Evolutionary conservation across 2,113 vertebrate species (phyloP), one percentile per base, ranked within the genome.

Genomic region (Loxodonta africana): DNA sequence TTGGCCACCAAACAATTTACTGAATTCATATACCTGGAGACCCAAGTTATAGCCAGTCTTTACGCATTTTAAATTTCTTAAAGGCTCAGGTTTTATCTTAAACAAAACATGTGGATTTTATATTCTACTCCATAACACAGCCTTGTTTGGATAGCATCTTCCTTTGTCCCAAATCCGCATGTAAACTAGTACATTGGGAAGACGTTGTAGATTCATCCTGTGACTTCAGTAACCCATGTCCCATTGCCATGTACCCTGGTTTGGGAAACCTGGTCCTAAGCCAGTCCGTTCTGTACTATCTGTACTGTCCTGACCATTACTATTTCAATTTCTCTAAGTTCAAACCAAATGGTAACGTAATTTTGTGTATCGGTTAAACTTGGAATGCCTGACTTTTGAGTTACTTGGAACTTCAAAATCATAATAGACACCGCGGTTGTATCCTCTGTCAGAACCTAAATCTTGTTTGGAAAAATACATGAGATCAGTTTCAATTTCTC

Each of bases 401-500:
- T 90, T 76, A 77, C 37, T 67, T 44, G 67, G 81, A 90, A 57
- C 73, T 85, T 85, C 80, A 44, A 74, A 73, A 12, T 86, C 37
- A 74, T 73, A 65, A 62, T 23, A 48, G 37, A 80, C 48, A 18
- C 51, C 90, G 44, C 8, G 3, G 15, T 92, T 93, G 23, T 6
- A 88, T 95, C 51, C 65, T 91, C 62, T 87, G 46, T 80, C 37
- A 94, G n/a, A 46, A 94, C 6, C 30, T 69, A 90, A 85, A 60
- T 88, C 46, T 91, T 94, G 60, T 63, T 88, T 85, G 65, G 95
- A 95, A 90, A 96, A 85, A 74, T 83, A 90, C 25, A 84, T 69
- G 57, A 92, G 28, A 53, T 94, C 37, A 69, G 41, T 84, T 94
- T 96, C 53, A 48, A 53, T 87, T 88, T 92, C 41, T 94, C 65